Percentiles rank a stretch among this genome's conserved stretches.
Evolutionary conservation across 2,113 vertebrate species (phyloP).

Genomic region (Globicephala melas): DNA sequence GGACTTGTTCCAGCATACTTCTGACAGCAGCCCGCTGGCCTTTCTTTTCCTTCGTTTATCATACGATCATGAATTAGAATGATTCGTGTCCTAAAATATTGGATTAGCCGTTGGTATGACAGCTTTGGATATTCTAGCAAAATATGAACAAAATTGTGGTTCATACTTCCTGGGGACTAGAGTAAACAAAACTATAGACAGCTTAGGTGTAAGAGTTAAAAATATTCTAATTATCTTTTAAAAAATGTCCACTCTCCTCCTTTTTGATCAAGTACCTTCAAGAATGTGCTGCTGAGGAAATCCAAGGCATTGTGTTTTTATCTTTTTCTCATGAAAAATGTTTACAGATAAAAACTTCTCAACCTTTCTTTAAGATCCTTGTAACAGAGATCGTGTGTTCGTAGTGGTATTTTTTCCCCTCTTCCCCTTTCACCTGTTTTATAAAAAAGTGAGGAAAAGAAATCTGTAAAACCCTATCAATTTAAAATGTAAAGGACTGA

Average conservation of each 20-base stretch:
- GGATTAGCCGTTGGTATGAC: not conserved
- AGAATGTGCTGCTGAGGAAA: slow-evolving; percentile 12
- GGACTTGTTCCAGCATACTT: not conserved
- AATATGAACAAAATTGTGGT: slow-evolving; percentile 38
- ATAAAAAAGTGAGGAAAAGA: not conserved
- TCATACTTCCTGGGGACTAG: not conserved
- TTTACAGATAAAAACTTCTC: slow-evolving; percentile 10
- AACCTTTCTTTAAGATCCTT: not conserved
- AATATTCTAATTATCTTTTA: not conserved
- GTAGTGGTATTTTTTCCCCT: not conserved
- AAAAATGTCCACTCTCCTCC: not conserved
- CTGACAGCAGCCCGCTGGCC: not conserved
- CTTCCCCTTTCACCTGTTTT: not conserved
- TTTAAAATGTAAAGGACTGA: slow-evolving; percentile 12
- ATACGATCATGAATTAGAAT: not conserved
- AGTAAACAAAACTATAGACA: slow-evolving; percentile 12
- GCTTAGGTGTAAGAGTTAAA: slow-evolving; percentile 25
- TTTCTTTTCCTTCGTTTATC: slow-evolving; percentile 41
- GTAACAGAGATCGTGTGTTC: not conserved
- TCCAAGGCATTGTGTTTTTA: not conserved
- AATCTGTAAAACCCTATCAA: not conserved
- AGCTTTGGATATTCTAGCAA: not conserved
- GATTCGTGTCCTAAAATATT: not conserved
- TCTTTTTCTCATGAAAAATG: slow-evolving; percentile 5
- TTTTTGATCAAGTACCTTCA: slow-evolving; percentile 6